These are phyloP conservation scores for Lipotes vexillifer DNA, from an alignment of 2,113 vertebrate genomes.

Conservation along the genomic window DNA sequence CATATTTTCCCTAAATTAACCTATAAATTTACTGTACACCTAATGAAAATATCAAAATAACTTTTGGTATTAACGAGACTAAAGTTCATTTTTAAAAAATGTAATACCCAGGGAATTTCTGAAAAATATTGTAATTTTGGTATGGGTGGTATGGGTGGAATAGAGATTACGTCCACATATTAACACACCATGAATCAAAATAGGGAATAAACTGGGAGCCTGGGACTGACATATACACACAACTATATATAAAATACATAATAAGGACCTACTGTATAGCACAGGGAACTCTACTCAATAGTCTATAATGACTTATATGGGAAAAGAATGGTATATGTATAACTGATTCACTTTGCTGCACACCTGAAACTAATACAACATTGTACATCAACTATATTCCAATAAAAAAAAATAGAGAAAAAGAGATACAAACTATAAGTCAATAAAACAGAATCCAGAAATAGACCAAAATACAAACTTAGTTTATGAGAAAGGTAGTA, in stretches of 20 bases:
- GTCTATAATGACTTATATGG: background rate
- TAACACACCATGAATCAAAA: background rate
- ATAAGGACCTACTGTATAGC: background rate
- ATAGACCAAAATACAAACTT: background rate
- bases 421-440: background rate
- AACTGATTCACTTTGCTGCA: background rate
- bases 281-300: background rate
- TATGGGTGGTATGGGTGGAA: background rate
- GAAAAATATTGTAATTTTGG: background rate
- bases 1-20: background rate
- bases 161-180: background rate
- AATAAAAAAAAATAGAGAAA: background rate
- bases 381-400: background rate
- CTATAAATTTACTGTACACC: background rate
- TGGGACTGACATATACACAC: background rate
- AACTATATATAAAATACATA: background rate
- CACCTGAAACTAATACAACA: background rate
- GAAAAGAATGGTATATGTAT: background rate
- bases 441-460: background rate
- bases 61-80: background rate
- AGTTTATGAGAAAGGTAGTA: background rate
- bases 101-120: background rate
- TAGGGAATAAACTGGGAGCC: background rate
- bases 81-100: background rate
- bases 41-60: constrained; percentile 26